Base-by-base conservation (phyloP, 2,888 invertebrate species). In the Polydesmus complanatus region DNA sequence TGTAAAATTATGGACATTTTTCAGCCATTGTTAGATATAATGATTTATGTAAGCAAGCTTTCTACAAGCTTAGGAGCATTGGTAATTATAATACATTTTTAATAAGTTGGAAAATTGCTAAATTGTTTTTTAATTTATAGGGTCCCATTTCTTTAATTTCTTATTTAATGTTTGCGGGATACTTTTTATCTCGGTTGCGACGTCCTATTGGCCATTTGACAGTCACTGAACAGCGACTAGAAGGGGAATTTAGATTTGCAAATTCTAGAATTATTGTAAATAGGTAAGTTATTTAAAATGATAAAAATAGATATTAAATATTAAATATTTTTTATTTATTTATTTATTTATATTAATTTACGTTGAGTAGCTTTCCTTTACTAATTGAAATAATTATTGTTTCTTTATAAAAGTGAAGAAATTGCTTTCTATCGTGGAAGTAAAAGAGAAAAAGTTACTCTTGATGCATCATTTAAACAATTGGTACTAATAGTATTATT, bases 211-310 rank as follows among this genome's bases (percentile, higher is more conserved):
- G 88, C 1, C 79, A 83, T 55, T 80, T 97, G 78, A 97, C 97
- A 0, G 90, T 94, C 0, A 83, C 83, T 64, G 97, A 98, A 73
- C 97, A 97, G 74, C 89, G 90, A 73, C 77, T 96, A n/a, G 98
- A 98, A 78, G 98, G 97, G 59, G 96, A 98, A 79, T 96, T 92
- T 76, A 82, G 97, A 72, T 96, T 92, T 71, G 93, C 96, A 37
- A 94, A 98, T 74, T 91, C 96, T 1, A 80, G 97, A 57, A 79
- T 98, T 27, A 97, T 98, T 63, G 94, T 95, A 0, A 95, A 97
- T 74, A 89, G 72, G 71, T 72, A 54, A 56, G 51, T n/a, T n/a
- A n/a, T n/a, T n/a, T n/a, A n/a, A n/a, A n/a, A n/a, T n/a, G n/a
- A n/a, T n/a, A n/a, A n/a, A n/a, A n/a, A n/a, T n/a, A n/a, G n/a